phyloP scores from a whole-genome alignment of 2,888 invertebrate genomes.

The Leucophenga montana region DNA sequence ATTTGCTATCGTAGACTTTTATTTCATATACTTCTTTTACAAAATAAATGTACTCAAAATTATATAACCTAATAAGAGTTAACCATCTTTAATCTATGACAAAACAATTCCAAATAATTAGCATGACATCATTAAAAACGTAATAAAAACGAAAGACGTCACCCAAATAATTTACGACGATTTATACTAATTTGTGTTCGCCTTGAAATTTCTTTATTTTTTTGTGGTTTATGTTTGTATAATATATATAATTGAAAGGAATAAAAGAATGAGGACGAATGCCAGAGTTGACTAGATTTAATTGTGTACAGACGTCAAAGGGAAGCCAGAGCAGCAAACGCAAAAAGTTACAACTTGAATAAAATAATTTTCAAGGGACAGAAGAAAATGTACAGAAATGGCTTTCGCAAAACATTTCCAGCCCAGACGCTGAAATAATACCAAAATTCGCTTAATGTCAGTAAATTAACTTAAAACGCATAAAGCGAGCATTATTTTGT shows the following conservation, averaged over 20 bases:
- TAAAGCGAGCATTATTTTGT: constrained; percentile 66
- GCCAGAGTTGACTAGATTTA: constrained; percentile 3
- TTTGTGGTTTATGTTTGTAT: no score
- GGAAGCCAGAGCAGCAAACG: constrained; percentile 51
- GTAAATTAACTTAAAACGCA: constrained; percentile 68
- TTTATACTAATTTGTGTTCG: constrained; percentile 6
- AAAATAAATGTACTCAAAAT: no score
- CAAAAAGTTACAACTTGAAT: constrained; percentile 42
- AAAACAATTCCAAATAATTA: not conserved
- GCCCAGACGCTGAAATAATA: constrained; percentile 31
- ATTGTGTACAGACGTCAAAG: constrained; percentile 24
- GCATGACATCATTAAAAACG: constrained; percentile 7
- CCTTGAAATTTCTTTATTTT: not conserved
- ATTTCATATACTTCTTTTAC: no score
- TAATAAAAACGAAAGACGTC: constrained; percentile 10
- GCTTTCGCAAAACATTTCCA: not conserved
- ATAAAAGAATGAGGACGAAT: not conserved
- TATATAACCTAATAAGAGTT: no score
- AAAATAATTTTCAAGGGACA: constrained; percentile 53
- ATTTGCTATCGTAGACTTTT: no score
- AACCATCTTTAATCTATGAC: not conserved
- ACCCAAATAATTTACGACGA: not conserved
- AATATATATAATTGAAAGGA: no score
- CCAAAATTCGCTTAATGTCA: constrained; percentile 62
- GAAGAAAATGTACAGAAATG: constrained; percentile 16